Conservation (phyloP, 2,888 invertebrate genomes). For the Pardosa pseudoannulata region DNA sequence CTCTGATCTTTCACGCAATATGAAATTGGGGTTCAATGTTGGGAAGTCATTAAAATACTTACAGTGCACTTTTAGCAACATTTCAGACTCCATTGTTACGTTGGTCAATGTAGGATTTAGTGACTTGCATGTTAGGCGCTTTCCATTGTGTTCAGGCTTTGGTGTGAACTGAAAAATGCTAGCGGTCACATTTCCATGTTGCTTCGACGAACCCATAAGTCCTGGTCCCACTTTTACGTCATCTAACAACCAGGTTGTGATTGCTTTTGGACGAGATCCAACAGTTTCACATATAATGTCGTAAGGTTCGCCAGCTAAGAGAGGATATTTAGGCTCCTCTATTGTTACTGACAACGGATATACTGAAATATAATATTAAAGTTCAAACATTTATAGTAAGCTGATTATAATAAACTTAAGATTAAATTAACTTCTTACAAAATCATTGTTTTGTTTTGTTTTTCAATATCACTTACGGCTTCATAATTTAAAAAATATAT, state of each 20-base stretch:
- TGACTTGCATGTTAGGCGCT: constrained; percentile 74
- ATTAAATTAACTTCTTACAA: too few species aligned
- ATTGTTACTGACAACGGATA: constrained; percentile 64
- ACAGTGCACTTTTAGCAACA: constrained; percentile 74
- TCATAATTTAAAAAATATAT: too few species aligned
- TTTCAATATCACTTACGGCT: too few species aligned
- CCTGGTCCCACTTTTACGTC: constrained; percentile 37
- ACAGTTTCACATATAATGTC: constrained; percentile 54
- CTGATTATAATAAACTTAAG: too few species aligned
- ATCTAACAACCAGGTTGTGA: constrained; percentile 71
- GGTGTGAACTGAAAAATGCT: constrained; percentile 73
- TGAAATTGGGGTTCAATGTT: too few species aligned
- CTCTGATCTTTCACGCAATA: too few species aligned
- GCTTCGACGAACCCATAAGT: constrained; percentile 5
- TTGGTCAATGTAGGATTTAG: constrained; percentile 74
- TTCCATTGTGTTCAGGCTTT: constrained; percentile 74
- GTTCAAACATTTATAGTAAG: too few species aligned
- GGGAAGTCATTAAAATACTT: too few species aligned
- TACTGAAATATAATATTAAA: constrained; percentile 34
- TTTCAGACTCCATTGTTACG: constrained; percentile 73
- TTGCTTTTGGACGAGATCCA: constrained; percentile 70
- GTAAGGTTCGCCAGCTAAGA: constrained; percentile 55
- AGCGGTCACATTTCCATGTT: constrained; percentile 70
- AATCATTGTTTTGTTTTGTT: too few species aligned
- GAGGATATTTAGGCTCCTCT: constrained; percentile 32